phyloP scores from a whole-genome alignment of 1,140 invertebrate species.

The Heliconius himera region DNA sequence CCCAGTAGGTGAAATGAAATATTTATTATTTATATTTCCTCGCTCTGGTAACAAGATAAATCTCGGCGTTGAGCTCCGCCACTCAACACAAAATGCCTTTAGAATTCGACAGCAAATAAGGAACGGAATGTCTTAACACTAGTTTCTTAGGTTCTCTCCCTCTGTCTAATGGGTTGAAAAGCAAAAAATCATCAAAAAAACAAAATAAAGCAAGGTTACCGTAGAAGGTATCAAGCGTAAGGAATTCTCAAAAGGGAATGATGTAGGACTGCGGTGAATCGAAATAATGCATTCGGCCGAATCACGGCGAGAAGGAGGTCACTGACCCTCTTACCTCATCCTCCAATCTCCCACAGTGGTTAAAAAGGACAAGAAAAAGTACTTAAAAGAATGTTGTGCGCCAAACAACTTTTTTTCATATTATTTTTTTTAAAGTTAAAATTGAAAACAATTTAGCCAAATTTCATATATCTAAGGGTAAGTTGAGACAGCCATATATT shows the following conservation, averaged over 20 bases:
- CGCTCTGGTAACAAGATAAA: no score
- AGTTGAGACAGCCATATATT: not conserved
- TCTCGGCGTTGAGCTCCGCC: no score
- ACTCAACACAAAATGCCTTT: no score
- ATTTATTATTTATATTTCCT: no score
- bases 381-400: constrained; percentile 19
- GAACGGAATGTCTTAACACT: no score
- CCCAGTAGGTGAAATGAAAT: no score
- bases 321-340: constrained; percentile 63
- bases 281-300: constrained; percentile 75
- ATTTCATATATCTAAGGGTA: not conserved
- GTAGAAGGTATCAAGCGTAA: constrained; percentile 71
- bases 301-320: constrained; percentile 63
- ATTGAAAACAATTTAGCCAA: not conserved
- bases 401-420: not conserved
- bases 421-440: not conserved
- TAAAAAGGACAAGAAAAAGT: constrained; percentile 34
- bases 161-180: no score
- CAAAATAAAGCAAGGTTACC: constrained; percentile 71
- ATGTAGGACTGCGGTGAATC: constrained; percentile 70
- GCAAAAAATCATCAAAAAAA: constrained; percentile 51
- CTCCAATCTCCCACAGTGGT: constrained; percentile 41
- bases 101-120: no score
- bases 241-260: constrained; percentile 75
- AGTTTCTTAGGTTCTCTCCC: no score